These are phyloP conservation scores for Hippoglossus stenolepis DNA, from an alignment of 2,113 vertebrate genomes.

Conservation along the genomic window DNA sequence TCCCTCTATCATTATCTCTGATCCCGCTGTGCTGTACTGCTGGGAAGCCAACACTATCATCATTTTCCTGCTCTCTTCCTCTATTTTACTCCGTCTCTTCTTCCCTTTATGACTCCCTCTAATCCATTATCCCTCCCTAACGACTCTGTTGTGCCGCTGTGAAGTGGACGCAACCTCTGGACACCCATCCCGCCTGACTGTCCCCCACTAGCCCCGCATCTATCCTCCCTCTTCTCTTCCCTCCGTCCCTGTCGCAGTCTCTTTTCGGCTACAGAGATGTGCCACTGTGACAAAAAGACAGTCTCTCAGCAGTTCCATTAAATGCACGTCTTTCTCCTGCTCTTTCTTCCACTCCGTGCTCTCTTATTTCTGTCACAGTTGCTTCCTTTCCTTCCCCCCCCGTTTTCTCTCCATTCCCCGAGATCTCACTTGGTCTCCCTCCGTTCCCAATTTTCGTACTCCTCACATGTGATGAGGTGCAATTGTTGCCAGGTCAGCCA, in stretches of 20 bases:
- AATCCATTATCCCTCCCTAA: conserved; percentile 72
- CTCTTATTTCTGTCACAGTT: conserved; percentile 48
- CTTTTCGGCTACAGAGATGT: conserved; percentile 41
- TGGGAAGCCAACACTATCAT: conserved; percentile 64
- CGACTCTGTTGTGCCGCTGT: conserved; percentile 57
- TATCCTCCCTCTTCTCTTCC: conserved; percentile 26
- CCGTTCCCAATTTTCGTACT: conserved; percentile 6
- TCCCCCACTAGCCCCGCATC: conserved; percentile 34
- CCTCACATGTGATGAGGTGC: conserved; percentile 26
- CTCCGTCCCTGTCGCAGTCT: conserved; percentile 17
- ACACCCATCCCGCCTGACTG: conserved; percentile 34
- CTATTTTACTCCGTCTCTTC: conserved; percentile 27
- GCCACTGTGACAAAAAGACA: conserved; percentile 56
- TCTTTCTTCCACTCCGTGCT: conserved; percentile 40
- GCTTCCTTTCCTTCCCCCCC: conserved; percentile 14
- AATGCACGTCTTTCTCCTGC: conserved; percentile 46
- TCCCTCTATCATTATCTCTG: conserved; percentile 65
- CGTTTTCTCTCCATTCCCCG: conserved; percentile 28
- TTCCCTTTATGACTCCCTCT: conserved; percentile 47
- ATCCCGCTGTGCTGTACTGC: conserved; percentile 61
- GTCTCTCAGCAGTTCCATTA: conserved; percentile 57
- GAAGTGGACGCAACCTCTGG: conserved; percentile 66
- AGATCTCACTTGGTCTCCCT: conserved; percentile 18
- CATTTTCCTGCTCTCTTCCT: conserved; percentile 50
- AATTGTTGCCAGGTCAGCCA: conserved; percentile 30